Conservation (phyloP, 1,140 invertebrate genomes). For the Psilanteris sp. region DNA sequence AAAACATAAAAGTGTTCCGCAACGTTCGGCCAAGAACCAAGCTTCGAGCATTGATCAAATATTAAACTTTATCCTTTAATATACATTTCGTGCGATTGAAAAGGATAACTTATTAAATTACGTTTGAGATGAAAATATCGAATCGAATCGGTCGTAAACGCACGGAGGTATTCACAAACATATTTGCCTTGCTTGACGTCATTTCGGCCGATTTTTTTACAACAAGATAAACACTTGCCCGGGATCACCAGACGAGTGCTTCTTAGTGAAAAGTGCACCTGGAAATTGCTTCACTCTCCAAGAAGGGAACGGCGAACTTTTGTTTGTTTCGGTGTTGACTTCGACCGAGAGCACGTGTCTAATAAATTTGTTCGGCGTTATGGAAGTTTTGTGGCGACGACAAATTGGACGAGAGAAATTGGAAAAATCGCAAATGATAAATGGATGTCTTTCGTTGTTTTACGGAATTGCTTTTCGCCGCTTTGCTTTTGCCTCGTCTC, state of each 20-base stretch:
- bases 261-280: conserved; percentile 29
- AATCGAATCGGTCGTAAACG: conserved; percentile 5
- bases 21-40: too few relatives aligned
- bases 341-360: conserved; percentile 34
- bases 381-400: conserved; percentile 38
- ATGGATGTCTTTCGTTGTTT: conserved; percentile 32
- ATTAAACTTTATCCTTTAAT: too few relatives aligned
- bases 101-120: conserved; percentile 53
- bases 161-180: conserved; percentile 2
- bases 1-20: too few relatives aligned
- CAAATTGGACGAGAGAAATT: conserved; percentile 50
- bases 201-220: conserved; percentile 1
- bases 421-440: conserved; percentile 47
- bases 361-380: conserved; percentile 49
- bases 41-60: too few relatives aligned
- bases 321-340: conserved; percentile 47
- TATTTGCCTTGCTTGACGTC: too few relatives aligned
- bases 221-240: conserved; percentile 42
- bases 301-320: conserved; percentile 11
- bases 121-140: conserved; percentile 15
- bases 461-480: conserved; percentile 20
- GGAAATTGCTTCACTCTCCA: conserved; percentile 43
- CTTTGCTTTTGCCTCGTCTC: conserved; percentile 2
- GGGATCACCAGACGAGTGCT: conserved; percentile 4
- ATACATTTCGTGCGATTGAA: conserved; percentile 40